phyloP scores from a whole-genome alignment of 2,888 invertebrate species.

The Dryomyza anilis region DNA sequence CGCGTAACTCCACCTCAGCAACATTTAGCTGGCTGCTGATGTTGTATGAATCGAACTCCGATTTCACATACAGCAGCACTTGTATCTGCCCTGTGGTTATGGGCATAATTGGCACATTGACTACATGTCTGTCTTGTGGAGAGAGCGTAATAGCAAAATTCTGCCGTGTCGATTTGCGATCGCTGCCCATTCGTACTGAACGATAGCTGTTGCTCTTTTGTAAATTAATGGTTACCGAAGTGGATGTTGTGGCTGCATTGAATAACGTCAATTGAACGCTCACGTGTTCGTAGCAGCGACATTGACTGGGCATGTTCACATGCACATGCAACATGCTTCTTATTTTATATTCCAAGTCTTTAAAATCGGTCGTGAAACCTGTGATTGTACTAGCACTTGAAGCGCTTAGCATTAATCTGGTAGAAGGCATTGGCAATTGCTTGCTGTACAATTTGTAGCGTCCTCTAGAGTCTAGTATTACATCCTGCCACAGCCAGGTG shows the following conservation, averaged over 20 bases:
- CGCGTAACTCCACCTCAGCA: neutral
- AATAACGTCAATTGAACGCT: slow-evolving; percentile 88
- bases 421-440: slow-evolving; percentile 65
- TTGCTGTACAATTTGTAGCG: slow-evolving; percentile 79
- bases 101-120: neutral
- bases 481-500: slow-evolving; percentile 88
- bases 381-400: slow-evolving; percentile 82
- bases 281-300: slow-evolving; percentile 87
- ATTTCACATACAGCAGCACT: neutral
- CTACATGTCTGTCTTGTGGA: neutral
- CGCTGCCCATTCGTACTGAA: too few species aligned
- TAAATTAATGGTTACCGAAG: slow-evolving; percentile 82
- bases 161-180: slow-evolving; percentile 43
- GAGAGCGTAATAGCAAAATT: neutral
- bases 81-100: neutral
- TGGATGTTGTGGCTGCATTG: slow-evolving; percentile 81
- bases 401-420: slow-evolving; percentile 88
- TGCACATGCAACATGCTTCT: slow-evolving; percentile 89
- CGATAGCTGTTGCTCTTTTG: slow-evolving; percentile 80
- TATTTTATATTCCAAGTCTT: slow-evolving; percentile 82
- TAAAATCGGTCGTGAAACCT: slow-evolving; percentile 82
- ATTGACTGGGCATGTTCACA: slow-evolving; percentile 81
- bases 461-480: slow-evolving; percentile 86
- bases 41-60: neutral
- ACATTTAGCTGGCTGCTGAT: slow-evolving; percentile 2